Evolutionary conservation across 2,888 invertebrate genomes (phyloP).

Genomic region (Slavum lentiscoides): DNA sequence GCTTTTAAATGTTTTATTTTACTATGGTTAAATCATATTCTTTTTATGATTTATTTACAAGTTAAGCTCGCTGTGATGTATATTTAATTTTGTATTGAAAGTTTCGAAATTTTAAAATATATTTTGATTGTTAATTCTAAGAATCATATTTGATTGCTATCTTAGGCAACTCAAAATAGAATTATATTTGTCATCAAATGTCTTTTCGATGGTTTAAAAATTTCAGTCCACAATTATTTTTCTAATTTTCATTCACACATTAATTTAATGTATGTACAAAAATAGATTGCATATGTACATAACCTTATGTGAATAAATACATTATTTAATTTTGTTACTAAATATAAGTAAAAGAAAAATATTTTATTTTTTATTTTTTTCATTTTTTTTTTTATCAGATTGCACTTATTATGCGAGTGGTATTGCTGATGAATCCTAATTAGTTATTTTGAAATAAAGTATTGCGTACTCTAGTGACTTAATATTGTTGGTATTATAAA

Average conservation of each 20-base stretch:
- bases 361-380: constrained; percentile 3
- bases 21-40: background rate
- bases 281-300: constrained; percentile 43
- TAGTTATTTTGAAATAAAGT: background rate
- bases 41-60: constrained; percentile 38
- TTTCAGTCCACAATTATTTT: constrained; percentile 34
- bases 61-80: constrained; percentile 19
- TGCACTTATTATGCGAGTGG: constrained; percentile 3
- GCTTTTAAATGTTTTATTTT: constrained; percentile 8
- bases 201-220: constrained; percentile 36
- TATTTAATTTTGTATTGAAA: constrained; percentile 43
- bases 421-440: constrained; percentile 7
- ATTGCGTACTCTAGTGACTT: background rate
- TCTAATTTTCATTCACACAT: constrained; percentile 36
- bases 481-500: background rate
- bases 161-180: constrained; percentile 2
- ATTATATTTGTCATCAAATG: constrained; percentile 28
- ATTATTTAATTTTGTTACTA: constrained; percentile 46
- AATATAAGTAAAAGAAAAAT: constrained; percentile 38
- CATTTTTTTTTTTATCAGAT: constrained; percentile 24
- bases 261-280: constrained; percentile 37
- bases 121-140: constrained; percentile 50
- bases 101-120: constrained; percentile 23
- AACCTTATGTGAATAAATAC: constrained; percentile 44
- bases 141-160: constrained; percentile 9